Evolutionary conservation across 2,797 vertebrate genomes (phyloP).

Genomic region (Pteronotus mesoamericanus): DNA sequence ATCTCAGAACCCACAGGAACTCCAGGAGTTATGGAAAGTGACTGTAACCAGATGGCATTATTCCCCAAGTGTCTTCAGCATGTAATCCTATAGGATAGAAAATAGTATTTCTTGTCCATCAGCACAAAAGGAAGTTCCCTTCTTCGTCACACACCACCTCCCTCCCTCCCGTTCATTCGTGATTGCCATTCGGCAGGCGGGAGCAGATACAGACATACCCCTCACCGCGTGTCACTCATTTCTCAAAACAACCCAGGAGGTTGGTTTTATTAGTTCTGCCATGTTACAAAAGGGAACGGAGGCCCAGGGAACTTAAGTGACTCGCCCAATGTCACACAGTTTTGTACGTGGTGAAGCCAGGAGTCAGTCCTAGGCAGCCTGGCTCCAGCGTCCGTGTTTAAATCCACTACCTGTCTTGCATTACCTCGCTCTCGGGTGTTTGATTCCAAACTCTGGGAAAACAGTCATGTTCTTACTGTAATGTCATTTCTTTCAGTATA

Average conservation of each 20-base stretch:
- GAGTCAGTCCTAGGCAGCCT: not conserved
- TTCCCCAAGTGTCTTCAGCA: not conserved
- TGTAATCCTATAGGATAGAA: not conserved
- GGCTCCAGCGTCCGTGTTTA: not conserved
- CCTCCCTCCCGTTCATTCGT: not conserved
- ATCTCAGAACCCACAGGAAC: not conserved
- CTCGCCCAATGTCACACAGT: not conserved
- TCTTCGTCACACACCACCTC: not conserved
- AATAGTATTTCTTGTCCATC: constrained; percentile 57
- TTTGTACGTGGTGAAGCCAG: not conserved
- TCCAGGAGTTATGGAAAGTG: not conserved
- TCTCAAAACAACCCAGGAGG: not conserved
- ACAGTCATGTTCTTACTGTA: constrained; percentile 63
- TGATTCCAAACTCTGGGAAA: constrained; percentile 67
- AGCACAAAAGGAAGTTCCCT: constrained; percentile 50
- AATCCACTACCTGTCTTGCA: not conserved
- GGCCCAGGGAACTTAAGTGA: not conserved
- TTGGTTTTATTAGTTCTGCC: not conserved
- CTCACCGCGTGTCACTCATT: not conserved
- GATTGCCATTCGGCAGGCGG: not conserved
- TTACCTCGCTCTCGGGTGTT: not conserved
- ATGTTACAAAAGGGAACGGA: not conserved
- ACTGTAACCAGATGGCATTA: not conserved
- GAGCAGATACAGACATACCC: not conserved
- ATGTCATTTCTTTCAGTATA: constrained; percentile 36